phyloP scores from a whole-genome alignment of 1,140 invertebrate species.

The Pogonognathellus flavescens region DNA sequence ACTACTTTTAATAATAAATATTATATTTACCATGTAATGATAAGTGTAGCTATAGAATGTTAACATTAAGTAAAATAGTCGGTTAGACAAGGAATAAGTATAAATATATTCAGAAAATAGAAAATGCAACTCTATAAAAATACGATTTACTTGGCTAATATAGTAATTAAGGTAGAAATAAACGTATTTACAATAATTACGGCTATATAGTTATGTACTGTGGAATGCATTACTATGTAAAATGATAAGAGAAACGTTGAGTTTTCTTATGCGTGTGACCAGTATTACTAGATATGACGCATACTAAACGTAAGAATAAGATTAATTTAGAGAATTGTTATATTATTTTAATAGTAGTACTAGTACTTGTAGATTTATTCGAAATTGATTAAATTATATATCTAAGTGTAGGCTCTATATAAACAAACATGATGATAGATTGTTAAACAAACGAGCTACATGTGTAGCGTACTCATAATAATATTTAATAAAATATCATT shows the following conservation, averaged over 20 bases:
- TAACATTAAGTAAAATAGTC: too few species aligned
- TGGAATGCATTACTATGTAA: too few species aligned
- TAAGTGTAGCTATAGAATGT: too few species aligned
- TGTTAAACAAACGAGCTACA: constrained; percentile 1
- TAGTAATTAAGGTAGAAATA: background rate
- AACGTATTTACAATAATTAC: too few species aligned
- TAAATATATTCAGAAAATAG: background rate
- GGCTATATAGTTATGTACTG: too few species aligned
- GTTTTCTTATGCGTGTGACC: constrained; percentile 1
- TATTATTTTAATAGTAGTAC: background rate
- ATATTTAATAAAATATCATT: constrained; percentile 25
- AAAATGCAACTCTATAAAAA: background rate
- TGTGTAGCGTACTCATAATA: constrained; percentile 39
- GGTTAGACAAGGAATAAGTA: too few species aligned
- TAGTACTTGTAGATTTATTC: background rate
- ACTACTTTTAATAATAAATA: too few species aligned
- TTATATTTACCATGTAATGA: too few species aligned
- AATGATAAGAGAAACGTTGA: constrained; percentile 1
- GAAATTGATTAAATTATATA: background rate
- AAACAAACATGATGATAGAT: constrained; percentile 29
- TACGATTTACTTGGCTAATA: background rate
- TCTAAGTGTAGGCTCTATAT: background rate
- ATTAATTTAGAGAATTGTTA: background rate
- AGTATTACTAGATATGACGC: constrained; percentile 12
- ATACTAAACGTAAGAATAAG: background rate